A percentile compares a stretch with the other conserved stretches of the same genome.
Evolutionary conservation across 2,113 vertebrate genomes (phyloP).

Genomic region (Oreochromis niloticus): DNA sequence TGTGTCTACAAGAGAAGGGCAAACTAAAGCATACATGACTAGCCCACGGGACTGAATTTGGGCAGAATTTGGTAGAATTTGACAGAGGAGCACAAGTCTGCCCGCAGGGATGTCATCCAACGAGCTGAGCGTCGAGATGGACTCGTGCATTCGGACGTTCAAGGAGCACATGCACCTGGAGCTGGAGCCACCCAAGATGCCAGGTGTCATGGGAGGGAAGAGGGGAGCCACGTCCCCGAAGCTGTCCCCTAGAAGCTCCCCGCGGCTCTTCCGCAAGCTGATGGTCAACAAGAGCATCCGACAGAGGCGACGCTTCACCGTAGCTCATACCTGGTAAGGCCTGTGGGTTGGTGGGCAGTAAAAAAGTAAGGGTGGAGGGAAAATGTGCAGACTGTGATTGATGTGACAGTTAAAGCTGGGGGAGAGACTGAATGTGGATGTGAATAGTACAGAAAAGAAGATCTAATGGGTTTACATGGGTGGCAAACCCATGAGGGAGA

Average conservation of each 20-base stretch:
- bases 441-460: background rate
- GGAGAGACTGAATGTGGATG: background rate
- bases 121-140: constrained; percentile 81
- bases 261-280: constrained; percentile 95
- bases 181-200: constrained; percentile 87
- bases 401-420: background rate
- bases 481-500: background rate
- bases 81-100: background rate
- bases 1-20: background rate
- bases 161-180: constrained; percentile 98
- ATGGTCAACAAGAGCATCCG: constrained; percentile 97
- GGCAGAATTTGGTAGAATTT: background rate
- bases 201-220: constrained; percentile 78
- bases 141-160: constrained; percentile 92
- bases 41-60: background rate
- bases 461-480: background rate
- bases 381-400: background rate
- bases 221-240: constrained; percentile 88
- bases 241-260: constrained; percentile 94
- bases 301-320: constrained; percentile 94
- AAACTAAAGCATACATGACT: constrained; percentile 3
- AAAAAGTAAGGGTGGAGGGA: background rate
- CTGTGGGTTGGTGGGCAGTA: background rate
- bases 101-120: constrained; percentile 80
- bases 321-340: constrained; percentile 96